Evolutionary conservation across 2,113 vertebrate species (phyloP).

Genomic region (Lagopus leucura): DNA sequence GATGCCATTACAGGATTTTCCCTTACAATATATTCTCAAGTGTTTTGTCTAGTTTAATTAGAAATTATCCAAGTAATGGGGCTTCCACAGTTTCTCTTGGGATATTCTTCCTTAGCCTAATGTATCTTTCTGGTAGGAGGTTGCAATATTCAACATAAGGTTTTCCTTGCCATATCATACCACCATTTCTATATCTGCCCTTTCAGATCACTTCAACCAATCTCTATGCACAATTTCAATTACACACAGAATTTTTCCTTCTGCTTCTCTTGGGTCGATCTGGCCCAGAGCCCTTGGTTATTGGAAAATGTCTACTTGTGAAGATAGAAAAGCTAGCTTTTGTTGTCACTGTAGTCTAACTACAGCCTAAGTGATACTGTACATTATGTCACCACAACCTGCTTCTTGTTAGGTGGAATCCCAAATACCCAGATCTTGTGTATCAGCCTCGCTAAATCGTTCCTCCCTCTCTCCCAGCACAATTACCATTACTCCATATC

Average conservation of each 20-base stretch:
- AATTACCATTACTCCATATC: neutral
- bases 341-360: neutral
- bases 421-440: neutral
- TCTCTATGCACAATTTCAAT: neutral
- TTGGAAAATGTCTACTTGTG: neutral
- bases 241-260: slow-evolving; percentile 29
- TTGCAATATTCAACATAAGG: slow-evolving; percentile 71
- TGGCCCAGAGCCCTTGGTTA: neutral
- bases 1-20: slow-evolving; percentile 69
- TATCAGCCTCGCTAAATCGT: neutral
- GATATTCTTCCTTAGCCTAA: slow-evolving; percentile 72
- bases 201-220: slow-evolving; percentile 32
- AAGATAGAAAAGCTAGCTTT: neutral
- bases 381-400: neutral
- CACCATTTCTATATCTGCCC: slow-evolving; percentile 9
- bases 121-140: slow-evolving; percentile 73
- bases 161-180: slow-evolving; percentile 67
- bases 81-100: slow-evolving; percentile 76
- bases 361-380: neutral
- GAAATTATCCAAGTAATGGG: slow-evolving; percentile 82
- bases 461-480: neutral
- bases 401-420: neutral
- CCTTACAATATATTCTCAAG: slow-evolving; percentile 74
- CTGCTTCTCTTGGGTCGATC: neutral
- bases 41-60: slow-evolving; percentile 82